Conservation (phyloP, 2,888 invertebrate genomes). For the Eurois occulta region DNA sequence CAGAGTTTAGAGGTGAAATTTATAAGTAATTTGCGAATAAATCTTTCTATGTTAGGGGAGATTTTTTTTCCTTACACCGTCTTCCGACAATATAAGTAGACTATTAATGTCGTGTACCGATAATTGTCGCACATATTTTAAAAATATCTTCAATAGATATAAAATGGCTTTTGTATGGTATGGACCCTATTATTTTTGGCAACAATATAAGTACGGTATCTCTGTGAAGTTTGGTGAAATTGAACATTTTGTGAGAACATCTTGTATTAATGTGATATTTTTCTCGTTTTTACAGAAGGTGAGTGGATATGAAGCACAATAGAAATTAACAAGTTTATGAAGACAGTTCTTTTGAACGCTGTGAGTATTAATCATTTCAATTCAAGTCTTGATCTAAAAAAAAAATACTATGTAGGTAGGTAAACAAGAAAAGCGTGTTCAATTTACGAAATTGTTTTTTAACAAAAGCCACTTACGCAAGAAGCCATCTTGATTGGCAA, state of each 20-base stretch:
- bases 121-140: conserved; percentile 91
- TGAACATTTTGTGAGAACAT: conserved; percentile 75
- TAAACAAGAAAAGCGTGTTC: neutral
- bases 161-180: conserved; percentile 72
- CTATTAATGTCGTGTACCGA: conserved; percentile 90
- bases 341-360: conserved; percentile 44
- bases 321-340: conserved; percentile 58
- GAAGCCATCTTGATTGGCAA: neutral
- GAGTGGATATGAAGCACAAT: conserved; percentile 74
- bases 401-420: neutral
- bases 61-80: conserved; percentile 81
- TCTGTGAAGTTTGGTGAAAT: conserved; percentile 67
- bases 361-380: conserved; percentile 49
- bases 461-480: neutral
- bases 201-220: conserved; percentile 72
- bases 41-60: conserved; percentile 85
- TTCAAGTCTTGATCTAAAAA: neutral
- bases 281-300: conserved; percentile 88
- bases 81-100: conserved; percentile 85
- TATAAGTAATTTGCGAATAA: conserved; percentile 91
- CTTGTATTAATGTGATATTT: conserved; percentile 71
- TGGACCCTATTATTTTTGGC: conserved; percentile 75
- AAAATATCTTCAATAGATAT: conserved; percentile 80
- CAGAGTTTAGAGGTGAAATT: conserved; percentile 82
- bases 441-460: neutral